phyloP scores from a whole-genome alignment of 2,888 invertebrate genomes.

The Euclidia mi region DNA sequence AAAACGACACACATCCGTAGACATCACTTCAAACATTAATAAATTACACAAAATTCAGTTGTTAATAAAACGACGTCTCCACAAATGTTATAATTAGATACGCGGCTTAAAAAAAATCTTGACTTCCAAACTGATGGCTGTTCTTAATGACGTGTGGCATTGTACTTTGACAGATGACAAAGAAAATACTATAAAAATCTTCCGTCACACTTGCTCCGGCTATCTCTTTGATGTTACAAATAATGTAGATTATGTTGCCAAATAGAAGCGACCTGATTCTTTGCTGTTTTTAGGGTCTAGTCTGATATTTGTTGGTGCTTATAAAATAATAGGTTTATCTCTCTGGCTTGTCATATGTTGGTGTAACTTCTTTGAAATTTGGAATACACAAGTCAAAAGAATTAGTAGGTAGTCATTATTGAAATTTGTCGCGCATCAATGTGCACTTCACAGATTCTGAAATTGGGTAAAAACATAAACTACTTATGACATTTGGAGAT shows the following conservation, averaged over 20 bases:
- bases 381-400: too few relatives aligned
- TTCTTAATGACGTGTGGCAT: slow-evolving; percentile 40
- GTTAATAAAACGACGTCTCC: not conserved
- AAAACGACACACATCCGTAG: too few relatives aligned
- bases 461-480: too few relatives aligned
- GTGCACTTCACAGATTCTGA: too few relatives aligned
- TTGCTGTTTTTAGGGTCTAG: not conserved
- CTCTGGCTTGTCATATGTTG: too few relatives aligned
- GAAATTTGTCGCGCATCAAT: too few relatives aligned
- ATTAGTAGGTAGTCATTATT: too few relatives aligned
- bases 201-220: slow-evolving; percentile 8
- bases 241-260: slow-evolving; percentile 20
- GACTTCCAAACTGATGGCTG: slow-evolving; percentile 19
- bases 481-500: too few relatives aligned
- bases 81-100: slow-evolving; percentile 11
- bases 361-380: too few relatives aligned
- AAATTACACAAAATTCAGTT: not conserved
- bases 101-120: slow-evolving; percentile 22
- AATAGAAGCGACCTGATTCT: slow-evolving; percentile 1
- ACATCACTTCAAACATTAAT: not conserved
- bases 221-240: slow-evolving; percentile 44
- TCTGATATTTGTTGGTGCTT: not conserved
- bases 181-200: slow-evolving; percentile 33
- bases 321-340: not conserved
- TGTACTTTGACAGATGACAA: slow-evolving; percentile 36